Conservation (phyloP, 2,113 vertebrate species). For the Meleagris gallopavo region DNA sequence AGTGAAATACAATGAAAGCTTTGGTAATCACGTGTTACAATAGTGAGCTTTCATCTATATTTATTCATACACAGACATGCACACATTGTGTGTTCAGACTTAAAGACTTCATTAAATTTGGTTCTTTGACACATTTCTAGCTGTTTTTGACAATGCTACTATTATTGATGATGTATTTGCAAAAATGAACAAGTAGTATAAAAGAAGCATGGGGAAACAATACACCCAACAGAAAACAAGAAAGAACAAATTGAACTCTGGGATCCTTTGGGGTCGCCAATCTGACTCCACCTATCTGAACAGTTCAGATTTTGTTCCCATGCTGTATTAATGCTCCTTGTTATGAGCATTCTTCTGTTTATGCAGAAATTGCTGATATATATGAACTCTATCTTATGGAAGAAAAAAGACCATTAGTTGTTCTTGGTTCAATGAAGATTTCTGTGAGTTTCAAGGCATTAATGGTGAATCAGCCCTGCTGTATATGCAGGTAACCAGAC, state of each 20-base stretch:
- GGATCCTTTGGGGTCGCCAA: not conserved
- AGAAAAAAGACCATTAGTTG: rapidly evolving
- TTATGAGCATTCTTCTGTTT: not conserved
- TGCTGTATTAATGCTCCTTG: not conserved
- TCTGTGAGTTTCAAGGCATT: not conserved
- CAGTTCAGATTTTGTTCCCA: not conserved
- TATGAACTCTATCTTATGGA: not conserved
- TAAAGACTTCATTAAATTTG: not conserved
- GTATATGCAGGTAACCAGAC: not conserved
- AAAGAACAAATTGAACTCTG: not conserved
- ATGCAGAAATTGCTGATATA: not conserved
- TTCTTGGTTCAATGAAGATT: not conserved
- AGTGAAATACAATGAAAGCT: not conserved
- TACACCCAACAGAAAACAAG: not conserved
- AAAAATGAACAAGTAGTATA: not conserved
- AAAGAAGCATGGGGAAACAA: not conserved
- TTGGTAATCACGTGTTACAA: not conserved
- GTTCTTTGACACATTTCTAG: not conserved
- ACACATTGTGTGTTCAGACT: not conserved
- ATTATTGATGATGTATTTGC: not conserved
- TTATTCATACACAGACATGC: not conserved
- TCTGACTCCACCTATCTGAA: not conserved
- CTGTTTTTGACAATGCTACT: not conserved
- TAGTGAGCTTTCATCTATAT: not conserved
- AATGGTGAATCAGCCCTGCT: too few species aligned